Evolutionary conservation across 2,113 vertebrate species (phyloP).

Genomic region (Ivindomyrus marchei): DNA sequence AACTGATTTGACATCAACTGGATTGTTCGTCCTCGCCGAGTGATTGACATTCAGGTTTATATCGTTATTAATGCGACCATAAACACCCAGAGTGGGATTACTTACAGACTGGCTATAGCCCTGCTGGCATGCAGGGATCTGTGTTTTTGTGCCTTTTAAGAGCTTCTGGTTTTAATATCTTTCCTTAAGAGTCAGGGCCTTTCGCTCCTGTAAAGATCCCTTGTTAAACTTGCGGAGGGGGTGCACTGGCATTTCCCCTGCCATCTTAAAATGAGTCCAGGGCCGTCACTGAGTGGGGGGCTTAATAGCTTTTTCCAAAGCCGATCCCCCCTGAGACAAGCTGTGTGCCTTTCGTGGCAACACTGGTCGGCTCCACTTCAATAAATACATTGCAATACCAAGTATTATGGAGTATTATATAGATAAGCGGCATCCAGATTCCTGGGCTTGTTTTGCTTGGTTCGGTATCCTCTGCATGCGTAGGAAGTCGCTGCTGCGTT

Average conservation of each 20-base stretch:
- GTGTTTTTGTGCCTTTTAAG: slow-evolving; percentile 31
- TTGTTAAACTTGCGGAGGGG: slow-evolving; percentile 28
- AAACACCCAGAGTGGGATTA: slow-evolving; percentile 37
- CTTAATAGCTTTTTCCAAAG: not conserved
- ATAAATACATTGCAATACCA: not conserved
- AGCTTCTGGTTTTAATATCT: slow-evolving; percentile 43
- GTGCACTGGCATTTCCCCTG: not conserved
- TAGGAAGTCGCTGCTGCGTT: not conserved
- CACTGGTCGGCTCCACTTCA: not conserved
- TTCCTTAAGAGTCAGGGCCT: slow-evolving; percentile 26
- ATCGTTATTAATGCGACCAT: slow-evolving; percentile 43
- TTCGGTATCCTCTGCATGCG: not conserved
- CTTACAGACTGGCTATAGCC: slow-evolving; percentile 35
- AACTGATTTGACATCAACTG: not conserved
- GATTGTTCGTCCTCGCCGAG: slow-evolving; percentile 8
- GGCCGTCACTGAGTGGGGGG: not conserved
- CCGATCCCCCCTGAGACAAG: not conserved
- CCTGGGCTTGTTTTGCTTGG: not conserved
- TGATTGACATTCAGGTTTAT: slow-evolving; percentile 38
- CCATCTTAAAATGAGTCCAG: not conserved
- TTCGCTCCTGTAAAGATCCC: slow-evolving; percentile 26
- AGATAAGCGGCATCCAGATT: not conserved
- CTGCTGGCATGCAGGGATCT: slow-evolving; percentile 36
- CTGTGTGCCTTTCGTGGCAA: not conserved
- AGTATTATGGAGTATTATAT: not conserved